Percentiles rank a stretch among this genome's conserved stretches.
Evolutionary conservation across 2,888 invertebrate genomes (phyloP).

Genomic region (Trilocha varians): DNA sequence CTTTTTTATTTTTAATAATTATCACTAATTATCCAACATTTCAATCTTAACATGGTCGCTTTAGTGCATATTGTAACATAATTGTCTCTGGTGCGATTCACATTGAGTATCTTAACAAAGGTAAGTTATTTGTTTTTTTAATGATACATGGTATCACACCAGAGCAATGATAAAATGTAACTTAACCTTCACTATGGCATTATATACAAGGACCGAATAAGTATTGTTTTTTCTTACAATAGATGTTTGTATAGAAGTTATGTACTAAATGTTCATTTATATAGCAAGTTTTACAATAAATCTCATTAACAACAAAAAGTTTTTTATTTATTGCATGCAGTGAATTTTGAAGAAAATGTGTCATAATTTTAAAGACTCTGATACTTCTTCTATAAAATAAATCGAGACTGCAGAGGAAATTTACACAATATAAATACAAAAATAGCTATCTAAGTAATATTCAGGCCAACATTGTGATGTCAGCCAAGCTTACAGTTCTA

Average conservation of each 20-base stretch:
- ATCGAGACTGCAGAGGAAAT: background rate
- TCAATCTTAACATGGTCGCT: conserved; percentile 36
- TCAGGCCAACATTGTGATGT: background rate
- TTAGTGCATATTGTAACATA: conserved; percentile 27
- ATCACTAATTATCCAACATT: conserved; percentile 43
- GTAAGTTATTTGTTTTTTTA: background rate
- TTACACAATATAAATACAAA: background rate
- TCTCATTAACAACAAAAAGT: background rate
- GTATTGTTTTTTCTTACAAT: background rate
- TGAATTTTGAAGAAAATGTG: background rate
- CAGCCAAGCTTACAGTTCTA: background rate
- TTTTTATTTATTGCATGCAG: background rate
- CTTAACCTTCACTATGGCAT: background rate
- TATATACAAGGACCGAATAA: background rate
- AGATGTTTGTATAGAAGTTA: background rate
- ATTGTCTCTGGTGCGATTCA: conserved; percentile 19
- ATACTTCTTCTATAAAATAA: background rate
- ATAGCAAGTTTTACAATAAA: background rate
- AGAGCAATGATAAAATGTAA: background rate
- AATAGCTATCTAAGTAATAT: background rate
- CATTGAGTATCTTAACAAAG: background rate
- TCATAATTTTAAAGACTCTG: background rate
- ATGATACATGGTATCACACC: background rate
- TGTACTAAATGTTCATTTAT: background rate
- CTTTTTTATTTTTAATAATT: conserved; percentile 48